These are phyloP conservation scores for Oreortyx pictus DNA, from an alignment of 2,797 vertebrate genomes.

Conservation along the genomic window DNA sequence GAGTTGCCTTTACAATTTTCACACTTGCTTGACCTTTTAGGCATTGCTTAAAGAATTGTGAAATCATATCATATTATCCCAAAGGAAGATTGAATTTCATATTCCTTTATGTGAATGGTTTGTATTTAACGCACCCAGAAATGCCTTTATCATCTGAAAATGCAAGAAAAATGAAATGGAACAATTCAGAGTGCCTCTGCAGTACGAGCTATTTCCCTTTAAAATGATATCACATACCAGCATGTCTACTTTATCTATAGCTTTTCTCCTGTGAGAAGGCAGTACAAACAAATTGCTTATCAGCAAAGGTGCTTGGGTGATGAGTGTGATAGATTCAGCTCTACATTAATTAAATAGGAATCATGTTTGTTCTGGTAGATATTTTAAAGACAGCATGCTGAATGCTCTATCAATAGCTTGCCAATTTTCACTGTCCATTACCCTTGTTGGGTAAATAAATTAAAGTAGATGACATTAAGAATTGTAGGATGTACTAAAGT, in stretches of 20 bases:
- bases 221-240: background rate
- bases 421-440: background rate
- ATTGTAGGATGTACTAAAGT: background rate
- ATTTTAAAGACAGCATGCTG: background rate
- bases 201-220: constrained; percentile 17
- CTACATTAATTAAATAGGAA: background rate
- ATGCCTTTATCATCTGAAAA: constrained; percentile 28
- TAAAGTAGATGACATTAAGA: background rate
- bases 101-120: background rate
- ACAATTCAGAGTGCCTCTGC: background rate
- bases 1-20: background rate
- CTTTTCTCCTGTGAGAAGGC: background rate
- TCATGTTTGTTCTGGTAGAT: background rate
- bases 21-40: constrained; percentile 20
- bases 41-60: constrained; percentile 29
- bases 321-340: background rate
- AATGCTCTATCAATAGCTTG: background rate
- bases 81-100: constrained; percentile 16
- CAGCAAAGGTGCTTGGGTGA: background rate
- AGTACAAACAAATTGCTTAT: background rate
- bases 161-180: constrained; percentile 39
- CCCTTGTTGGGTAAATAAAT: background rate
- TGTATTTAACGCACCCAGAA: constrained; percentile 9
- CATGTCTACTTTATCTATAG: background rate
- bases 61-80: constrained; percentile 29